These are phyloP conservation scores for Vesta saturnalis DNA, from an alignment of 2,888 invertebrate species.

Conservation along the genomic window DNA sequence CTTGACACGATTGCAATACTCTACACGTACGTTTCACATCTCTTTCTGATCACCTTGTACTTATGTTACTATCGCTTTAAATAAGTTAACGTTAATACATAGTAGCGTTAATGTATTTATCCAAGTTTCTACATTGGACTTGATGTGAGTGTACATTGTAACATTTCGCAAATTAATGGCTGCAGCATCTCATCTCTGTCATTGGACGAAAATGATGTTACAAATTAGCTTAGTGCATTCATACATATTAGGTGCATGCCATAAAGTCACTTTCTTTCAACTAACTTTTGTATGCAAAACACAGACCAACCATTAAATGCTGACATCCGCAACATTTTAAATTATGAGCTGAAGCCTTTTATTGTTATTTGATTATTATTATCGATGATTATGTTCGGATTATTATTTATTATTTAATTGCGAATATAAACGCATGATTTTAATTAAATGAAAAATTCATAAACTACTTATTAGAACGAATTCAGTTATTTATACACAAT, in stretches of 20 bases:
- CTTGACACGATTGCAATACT: constrained; percentile 8
- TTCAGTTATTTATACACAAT: no score
- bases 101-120: constrained; percentile 20
- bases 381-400: no score
- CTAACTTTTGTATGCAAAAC: no score
- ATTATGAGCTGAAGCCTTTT: no score
- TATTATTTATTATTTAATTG: no score
- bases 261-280: constrained; percentile 2
- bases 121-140: constrained; percentile 35
- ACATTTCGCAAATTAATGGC: constrained; percentile 45
- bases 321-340: no score
- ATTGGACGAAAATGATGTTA: constrained; percentile 39
- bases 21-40: constrained; percentile 28
- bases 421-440: no score
- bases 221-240: constrained; percentile 35
- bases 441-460: no score
- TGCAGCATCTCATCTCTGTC: constrained; percentile 42
- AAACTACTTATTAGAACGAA: no score
- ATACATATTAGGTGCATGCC: constrained; percentile 3
- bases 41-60: constrained; percentile 28
- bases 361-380: no score
- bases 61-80: constrained; percentile 22
- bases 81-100: constrained; percentile 28
- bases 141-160: constrained; percentile 39
- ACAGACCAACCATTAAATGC: no score